phyloP scores from a whole-genome alignment of 92 coral and sea anemone genomes.

The Palythoa heliodiscus region DNA sequence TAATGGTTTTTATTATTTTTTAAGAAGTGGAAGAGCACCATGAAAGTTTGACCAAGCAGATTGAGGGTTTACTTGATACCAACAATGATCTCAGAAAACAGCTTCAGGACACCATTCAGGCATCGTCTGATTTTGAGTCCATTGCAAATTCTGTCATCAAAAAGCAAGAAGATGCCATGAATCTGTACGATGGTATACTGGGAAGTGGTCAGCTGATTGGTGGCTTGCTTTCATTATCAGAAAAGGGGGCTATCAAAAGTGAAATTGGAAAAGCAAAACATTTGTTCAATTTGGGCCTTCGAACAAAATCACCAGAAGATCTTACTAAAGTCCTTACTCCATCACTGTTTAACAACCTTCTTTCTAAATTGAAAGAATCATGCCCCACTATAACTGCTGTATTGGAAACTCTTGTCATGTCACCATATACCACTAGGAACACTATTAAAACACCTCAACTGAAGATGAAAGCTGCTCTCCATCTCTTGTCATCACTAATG shows the following conservation, averaged over 20 bases:
- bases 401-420: slow-evolving; percentile 44
- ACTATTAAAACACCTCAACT: slow-evolving; percentile 28
- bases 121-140: slow-evolving; percentile 1
- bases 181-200: slow-evolving; percentile 4
- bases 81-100: slow-evolving; percentile 10
- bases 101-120: not conserved
- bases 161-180: slow-evolving; percentile 13
- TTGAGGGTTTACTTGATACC: not conserved
- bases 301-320: slow-evolving; percentile 40
- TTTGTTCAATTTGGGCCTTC: slow-evolving; percentile 45
- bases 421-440: slow-evolving; percentile 32
- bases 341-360: slow-evolving; percentile 19
- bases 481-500: slow-evolving; percentile 48
- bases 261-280: slow-evolving; percentile 27
- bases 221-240: slow-evolving; percentile 56
- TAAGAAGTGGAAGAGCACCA: slow-evolving; percentile 4
- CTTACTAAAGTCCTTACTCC: slow-evolving; percentile 43
- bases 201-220: slow-evolving; percentile 39
- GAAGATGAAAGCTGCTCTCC: slow-evolving; percentile 50
- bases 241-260: slow-evolving; percentile 48
- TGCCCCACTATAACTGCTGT: slow-evolving; percentile 46
- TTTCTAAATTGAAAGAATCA: slow-evolving; percentile 15
- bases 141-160: slow-evolving; percentile 4
- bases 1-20: not conserved
- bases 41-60: slow-evolving; percentile 2